Conservation (phyloP, 2,888 invertebrate species). For the Dryomyza anilis region DNA sequence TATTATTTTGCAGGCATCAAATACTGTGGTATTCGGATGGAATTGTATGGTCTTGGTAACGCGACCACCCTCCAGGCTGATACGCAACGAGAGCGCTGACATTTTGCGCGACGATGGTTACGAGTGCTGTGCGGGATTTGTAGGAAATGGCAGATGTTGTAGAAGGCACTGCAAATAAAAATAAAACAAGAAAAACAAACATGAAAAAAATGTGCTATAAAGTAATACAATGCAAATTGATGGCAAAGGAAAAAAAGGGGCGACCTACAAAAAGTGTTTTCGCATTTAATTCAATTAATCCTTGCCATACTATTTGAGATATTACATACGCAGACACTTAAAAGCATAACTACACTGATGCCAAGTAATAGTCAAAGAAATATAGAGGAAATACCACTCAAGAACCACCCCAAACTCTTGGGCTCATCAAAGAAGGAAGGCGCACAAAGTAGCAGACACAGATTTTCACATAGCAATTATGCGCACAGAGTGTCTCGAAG, state of each 20-base stretch:
- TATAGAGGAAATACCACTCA: conserved; percentile 10
- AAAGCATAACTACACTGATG: conserved; percentile 16
- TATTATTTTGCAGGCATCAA: conserved; percentile 94
- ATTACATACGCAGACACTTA: conserved; percentile 28
- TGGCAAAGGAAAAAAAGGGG: background rate
- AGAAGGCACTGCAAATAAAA: conserved; percentile 19
- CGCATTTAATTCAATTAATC: conserved; percentile 16
- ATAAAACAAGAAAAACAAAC: background rate
- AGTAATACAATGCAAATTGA: no score
- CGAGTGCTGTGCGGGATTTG: no score
- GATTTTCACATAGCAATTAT: conserved; percentile 7
- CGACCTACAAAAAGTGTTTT: background rate
- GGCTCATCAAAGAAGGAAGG: no score
- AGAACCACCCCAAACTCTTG: conserved; percentile 27
- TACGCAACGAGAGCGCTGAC: conserved; percentile 76
- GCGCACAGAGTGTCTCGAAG: background rate
- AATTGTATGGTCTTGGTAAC: conserved; percentile 98
- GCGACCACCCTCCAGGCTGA: conserved; percentile 84
- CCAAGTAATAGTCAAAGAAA: no score
- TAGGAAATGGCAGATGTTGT: background rate
- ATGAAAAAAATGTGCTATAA: background rate
- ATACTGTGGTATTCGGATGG: conserved; percentile 91
- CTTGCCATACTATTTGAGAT: background rate
- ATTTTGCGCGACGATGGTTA: no score
- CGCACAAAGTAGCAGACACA: no score